A percentile compares a stretch with the other conserved stretches of the same genome.
phyloP scores from a whole-genome alignment of 53 echinoderm and acorn worm genomes.

The Patiria pectinifera region DNA sequence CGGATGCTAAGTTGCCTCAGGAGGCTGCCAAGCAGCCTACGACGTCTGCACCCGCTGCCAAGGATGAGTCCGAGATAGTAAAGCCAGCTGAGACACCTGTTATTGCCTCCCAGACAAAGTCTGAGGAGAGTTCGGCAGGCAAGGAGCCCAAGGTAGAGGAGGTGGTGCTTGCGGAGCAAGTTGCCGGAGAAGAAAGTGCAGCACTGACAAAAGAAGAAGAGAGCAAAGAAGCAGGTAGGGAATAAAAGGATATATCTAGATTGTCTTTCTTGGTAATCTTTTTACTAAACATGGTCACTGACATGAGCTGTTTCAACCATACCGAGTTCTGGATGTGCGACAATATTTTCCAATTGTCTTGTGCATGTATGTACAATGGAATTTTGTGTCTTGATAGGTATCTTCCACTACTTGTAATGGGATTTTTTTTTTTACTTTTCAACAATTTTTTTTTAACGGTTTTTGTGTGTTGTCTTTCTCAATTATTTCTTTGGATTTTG shows the following conservation, averaged over 20 bases:
- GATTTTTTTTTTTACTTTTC: too few species aligned
- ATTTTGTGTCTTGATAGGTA: too few species aligned
- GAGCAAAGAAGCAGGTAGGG: slow-evolving; percentile 22
- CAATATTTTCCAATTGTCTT: too few species aligned
- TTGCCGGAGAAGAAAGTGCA: slow-evolving; percentile 21
- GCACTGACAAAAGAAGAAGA: slow-evolving; percentile 3
- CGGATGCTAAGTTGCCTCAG: neutral
- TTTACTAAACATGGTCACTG: too few species aligned
- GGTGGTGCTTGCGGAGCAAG: neutral
- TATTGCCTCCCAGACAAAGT: neutral
- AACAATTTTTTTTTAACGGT: too few species aligned
- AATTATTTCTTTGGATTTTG: neutral
- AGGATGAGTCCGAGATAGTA: slow-evolving; percentile 14
- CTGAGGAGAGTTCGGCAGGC: slow-evolving; percentile 13
- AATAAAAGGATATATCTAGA: too few species aligned
- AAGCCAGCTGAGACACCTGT: slow-evolving; percentile 8
- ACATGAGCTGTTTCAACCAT: too few species aligned
- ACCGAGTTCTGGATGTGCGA: too few species aligned
- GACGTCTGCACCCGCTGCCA: slow-evolving; percentile 17
- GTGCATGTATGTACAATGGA: too few species aligned
- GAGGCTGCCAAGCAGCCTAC: slow-evolving; percentile 56
- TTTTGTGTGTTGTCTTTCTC: neutral
- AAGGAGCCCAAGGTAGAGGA: neutral
- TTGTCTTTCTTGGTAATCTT: too few species aligned
- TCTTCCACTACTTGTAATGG: too few species aligned